These are phyloP conservation scores for Nestor notabilis DNA, from an alignment of 2,113 vertebrate genomes.

Conservation along the genomic window DNA sequence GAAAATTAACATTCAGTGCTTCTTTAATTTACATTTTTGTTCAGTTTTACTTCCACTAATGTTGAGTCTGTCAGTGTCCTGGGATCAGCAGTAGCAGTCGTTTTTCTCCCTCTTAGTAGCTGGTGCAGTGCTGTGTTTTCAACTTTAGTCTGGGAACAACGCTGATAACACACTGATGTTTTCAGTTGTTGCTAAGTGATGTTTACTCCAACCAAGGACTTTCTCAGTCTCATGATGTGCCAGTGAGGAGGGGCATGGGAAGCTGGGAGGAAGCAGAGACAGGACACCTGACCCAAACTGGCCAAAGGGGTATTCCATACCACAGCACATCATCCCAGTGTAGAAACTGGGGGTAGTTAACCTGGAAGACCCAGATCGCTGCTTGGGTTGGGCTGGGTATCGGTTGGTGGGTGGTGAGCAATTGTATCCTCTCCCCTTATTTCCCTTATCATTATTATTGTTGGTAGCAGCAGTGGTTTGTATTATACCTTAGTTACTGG, in stretches of 20 bases:
- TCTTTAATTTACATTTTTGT: background rate
- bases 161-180: background rate
- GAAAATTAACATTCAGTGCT: background rate
- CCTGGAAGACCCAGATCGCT: too few relatives aligned
- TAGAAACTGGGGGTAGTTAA: too few relatives aligned
- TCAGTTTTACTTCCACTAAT: background rate
- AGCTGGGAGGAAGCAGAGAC: too few relatives aligned
- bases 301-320: too few relatives aligned
- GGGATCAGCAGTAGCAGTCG: background rate
- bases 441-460: background rate
- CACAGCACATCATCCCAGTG: too few relatives aligned
- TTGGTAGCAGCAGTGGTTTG: background rate
- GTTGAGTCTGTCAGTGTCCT: background rate
- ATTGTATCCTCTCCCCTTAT: background rate
- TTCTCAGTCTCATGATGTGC: too few relatives aligned
- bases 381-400: too few relatives aligned
- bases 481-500: background rate
- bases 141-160: background rate
- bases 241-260: too few relatives aligned
- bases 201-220: background rate
- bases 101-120: background rate
- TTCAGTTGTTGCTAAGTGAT: background rate
- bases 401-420: rapidly evolving
- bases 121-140: background rate
- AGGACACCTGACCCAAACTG: too few relatives aligned